These are phyloP conservation scores for Sebastes nivosus DNA, from an alignment of 2,797 vertebrate genomes.

Conservation along the genomic window DNA sequence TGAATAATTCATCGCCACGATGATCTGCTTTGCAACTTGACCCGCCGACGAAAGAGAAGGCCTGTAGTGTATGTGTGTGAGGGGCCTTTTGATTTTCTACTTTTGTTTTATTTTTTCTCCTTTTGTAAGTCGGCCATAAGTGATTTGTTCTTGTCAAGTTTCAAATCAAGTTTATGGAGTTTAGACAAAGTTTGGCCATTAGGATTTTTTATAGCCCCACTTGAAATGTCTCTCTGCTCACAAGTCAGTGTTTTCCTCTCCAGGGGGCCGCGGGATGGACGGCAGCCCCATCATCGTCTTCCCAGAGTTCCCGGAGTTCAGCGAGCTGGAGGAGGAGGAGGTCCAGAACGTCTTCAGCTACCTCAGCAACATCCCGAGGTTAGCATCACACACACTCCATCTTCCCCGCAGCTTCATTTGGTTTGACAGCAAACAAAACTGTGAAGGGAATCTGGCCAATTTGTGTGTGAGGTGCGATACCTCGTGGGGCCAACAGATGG, in stretches of 20 bases:
- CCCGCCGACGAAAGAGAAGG: constrained; percentile 6
- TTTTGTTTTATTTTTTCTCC: not conserved
- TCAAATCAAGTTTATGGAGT: too few species aligned
- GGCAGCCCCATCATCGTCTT: constrained; percentile 92
- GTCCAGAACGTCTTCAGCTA: constrained; percentile 92
- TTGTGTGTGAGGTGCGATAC: constrained; percentile 31
- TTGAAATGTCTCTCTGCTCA: too few species aligned
- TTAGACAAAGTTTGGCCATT: too few species aligned
- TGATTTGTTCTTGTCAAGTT: not conserved
- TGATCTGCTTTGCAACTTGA: constrained; percentile 59
- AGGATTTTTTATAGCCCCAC: fast-evolving
- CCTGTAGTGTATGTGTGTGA: not conserved
- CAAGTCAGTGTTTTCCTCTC: constrained; percentile 20
- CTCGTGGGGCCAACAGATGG: constrained; percentile 46
- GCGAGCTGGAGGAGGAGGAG: constrained; percentile 89
- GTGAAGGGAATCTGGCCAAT: not conserved
- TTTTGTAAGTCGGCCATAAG: not conserved
- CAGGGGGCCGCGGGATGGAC: constrained; percentile 90
- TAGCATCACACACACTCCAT: constrained; percentile 17
- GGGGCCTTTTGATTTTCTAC: constrained; percentile 1
- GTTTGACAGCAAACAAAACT: not conserved
- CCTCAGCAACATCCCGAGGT: constrained; percentile 93
- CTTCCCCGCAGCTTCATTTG: not conserved
- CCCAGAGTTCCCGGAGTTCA: constrained; percentile 91
- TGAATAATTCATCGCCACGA: constrained; percentile 69